Evolutionary conservation across 2,888 invertebrate species (phyloP).

Genomic region (Lithophane ornitopus): DNA sequence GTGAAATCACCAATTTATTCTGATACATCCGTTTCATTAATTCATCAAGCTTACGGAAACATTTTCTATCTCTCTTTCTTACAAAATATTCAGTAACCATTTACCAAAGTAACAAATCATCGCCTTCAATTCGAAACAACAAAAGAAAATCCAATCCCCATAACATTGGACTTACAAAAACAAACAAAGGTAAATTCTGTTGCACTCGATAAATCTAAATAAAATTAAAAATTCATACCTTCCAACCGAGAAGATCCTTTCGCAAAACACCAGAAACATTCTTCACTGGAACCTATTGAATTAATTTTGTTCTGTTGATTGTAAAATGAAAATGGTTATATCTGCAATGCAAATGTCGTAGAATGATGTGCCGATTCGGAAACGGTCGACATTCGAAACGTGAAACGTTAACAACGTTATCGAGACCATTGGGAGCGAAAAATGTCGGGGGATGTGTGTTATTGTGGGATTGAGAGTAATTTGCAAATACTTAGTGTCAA

Average conservation of each 20-base stretch:
- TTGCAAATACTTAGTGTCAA: background rate
- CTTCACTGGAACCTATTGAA: conserved; percentile 81
- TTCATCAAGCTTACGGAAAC: background rate
- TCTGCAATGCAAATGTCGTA: conserved; percentile 84
- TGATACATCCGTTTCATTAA: background rate
- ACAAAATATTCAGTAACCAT: background rate
- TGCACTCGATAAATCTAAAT: conserved; percentile 64
- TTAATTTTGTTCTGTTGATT: conserved; percentile 88
- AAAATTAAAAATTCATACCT: conserved; percentile 77
- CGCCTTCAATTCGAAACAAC: background rate
- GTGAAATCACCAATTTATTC: background rate
- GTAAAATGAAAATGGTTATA: conserved; percentile 85
- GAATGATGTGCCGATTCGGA: conserved; percentile 67
- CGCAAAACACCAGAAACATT: conserved; percentile 78
- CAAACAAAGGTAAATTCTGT: conserved; percentile 40
- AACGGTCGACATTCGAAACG: conserved; percentile 69
- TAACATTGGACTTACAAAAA: conserved; percentile 22
- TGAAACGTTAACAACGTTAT: conserved; percentile 72
- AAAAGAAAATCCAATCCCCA: conserved; percentile 4
- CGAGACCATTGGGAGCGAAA: conserved; percentile 62
- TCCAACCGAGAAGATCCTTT: conserved; percentile 70
- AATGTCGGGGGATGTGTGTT: conserved; percentile 49
- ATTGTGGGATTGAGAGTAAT: conserved; percentile 3
- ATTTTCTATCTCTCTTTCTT: background rate
- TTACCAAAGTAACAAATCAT: conserved; percentile 11